Conservation (phyloP, 2,797 vertebrate genomes). For the Adelosebastes latens region DNA sequence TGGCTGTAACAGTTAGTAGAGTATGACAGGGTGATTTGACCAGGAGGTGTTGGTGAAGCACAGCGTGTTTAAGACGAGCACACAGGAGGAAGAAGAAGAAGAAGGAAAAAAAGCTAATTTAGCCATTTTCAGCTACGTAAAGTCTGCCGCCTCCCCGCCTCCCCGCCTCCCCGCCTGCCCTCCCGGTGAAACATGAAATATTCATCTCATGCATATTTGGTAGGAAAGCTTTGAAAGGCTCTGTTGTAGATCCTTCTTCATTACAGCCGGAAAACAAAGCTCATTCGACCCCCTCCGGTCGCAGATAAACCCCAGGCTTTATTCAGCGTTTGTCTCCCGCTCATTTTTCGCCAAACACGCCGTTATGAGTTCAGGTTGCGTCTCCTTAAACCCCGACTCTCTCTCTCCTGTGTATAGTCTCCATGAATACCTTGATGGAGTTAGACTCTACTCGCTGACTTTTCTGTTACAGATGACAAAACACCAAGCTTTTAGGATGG, state of each 20-base stretch:
- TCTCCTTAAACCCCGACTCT: not conserved
- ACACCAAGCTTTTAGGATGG: not conserved
- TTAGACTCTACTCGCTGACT: not conserved
- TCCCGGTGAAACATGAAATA: conserved; percentile 58
- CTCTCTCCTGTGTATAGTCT: not conserved
- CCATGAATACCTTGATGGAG: conserved; percentile 25
- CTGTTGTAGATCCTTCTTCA: conserved; percentile 25
- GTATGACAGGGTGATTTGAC: not conserved
- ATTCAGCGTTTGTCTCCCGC: conserved; percentile 29
- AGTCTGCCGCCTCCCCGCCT: not conserved
- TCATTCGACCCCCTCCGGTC: not conserved
- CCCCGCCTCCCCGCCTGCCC: not conserved
- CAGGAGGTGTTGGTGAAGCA: not conserved
- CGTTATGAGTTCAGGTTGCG: not conserved
- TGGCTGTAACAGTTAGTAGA: not conserved
- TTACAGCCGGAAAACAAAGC: conserved; percentile 41
- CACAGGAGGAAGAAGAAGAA: not conserved
- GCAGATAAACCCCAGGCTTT: conserved; percentile 13
- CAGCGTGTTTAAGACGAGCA: conserved; percentile 17
- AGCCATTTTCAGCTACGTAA: not conserved
- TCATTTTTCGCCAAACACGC: not conserved
- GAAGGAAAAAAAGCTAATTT: not conserved
- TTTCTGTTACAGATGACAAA: conserved; percentile 25
- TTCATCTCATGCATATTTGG: conserved; percentile 66
- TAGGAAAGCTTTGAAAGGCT: conserved; percentile 28